Percentiles rank a stretch among this genome's conserved stretches.
Evolutionary conservation across 2,888 invertebrate species (phyloP).

Genomic region (Serrognathus titanus): DNA sequence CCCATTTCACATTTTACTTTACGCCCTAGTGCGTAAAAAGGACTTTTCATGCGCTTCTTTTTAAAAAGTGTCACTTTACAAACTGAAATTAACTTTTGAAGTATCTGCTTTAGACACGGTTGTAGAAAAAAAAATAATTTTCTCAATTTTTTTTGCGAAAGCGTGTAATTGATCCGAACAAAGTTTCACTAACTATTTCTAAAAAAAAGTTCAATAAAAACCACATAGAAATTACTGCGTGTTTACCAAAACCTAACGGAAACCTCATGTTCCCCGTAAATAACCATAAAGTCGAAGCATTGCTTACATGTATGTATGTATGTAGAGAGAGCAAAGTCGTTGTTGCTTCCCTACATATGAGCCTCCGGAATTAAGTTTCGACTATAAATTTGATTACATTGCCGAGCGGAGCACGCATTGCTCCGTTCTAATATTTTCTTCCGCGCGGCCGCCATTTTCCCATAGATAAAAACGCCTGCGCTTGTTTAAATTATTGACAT

Average conservation of each 20-base stretch:
- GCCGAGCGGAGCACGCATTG: not conserved
- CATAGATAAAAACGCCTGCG: not conserved
- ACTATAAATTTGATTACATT: slow-evolving; percentile 3
- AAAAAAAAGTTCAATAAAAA: slow-evolving; percentile 4
- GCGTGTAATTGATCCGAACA: too few relatives aligned
- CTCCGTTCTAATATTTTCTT: slow-evolving; percentile 16
- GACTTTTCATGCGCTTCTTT: too few relatives aligned
- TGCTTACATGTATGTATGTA: slow-evolving; percentile 15
- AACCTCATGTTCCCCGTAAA: slow-evolving; percentile 32
- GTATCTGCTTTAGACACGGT: too few relatives aligned
- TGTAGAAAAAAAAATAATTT: too few relatives aligned
- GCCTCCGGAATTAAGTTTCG: slow-evolving; percentile 29
- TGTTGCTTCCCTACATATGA: slow-evolving; percentile 25
- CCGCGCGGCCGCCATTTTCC: slow-evolving; percentile 25
- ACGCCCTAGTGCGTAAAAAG: too few relatives aligned
- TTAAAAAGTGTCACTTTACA: too few relatives aligned
- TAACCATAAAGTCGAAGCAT: slow-evolving; percentile 29
- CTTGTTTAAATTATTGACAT: not conserved
- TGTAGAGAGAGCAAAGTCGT: slow-evolving; percentile 25
- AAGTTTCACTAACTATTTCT: not conserved
- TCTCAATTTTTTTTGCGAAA: too few relatives aligned
- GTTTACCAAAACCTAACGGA: slow-evolving; percentile 35
- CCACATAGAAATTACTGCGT: slow-evolving; percentile 18
- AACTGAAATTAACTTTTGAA: too few relatives aligned
- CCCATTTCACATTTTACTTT: too few relatives aligned